Conservation (phyloP, 1,140 invertebrate genomes). For the Colletes gigas region DNA sequence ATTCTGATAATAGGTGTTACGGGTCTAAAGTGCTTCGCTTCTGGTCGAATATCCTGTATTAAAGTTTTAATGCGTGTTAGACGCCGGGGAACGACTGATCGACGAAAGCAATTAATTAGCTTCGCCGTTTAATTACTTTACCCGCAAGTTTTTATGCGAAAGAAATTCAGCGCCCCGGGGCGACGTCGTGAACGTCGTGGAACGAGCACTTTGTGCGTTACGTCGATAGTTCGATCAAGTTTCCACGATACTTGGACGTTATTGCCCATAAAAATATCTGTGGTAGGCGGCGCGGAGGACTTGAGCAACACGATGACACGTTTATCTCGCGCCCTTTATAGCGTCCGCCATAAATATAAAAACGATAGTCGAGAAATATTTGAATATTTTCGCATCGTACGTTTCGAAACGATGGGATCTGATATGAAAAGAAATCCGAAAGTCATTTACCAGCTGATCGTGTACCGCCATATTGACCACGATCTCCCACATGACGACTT, state of each 20-base stretch:
- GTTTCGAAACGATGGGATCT: not conserved
- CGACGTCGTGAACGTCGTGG: not conserved
- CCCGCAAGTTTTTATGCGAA: not conserved
- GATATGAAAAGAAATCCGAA: no score
- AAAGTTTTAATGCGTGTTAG: not conserved
- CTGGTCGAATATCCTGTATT: no score
- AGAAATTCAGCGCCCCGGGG: not conserved
- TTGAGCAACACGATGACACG: conserved; percentile 11
- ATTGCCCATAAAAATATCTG: conserved; percentile 22
- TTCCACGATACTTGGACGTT: not conserved
- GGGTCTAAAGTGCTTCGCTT: no score
- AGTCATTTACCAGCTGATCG: no score
- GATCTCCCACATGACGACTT: no score
- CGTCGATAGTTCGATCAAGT: conserved; percentile 22
- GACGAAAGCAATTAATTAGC: conserved; percentile 1
- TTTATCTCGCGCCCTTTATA: conserved; percentile 10
- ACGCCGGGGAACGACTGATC: not conserved
- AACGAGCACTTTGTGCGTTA: not conserved
- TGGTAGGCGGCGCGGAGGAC: not conserved
- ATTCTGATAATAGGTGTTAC: no score
- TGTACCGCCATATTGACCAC: no score
- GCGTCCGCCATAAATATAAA: conserved; percentile 9
- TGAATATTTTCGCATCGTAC: not conserved
- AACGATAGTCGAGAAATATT: conserved; percentile 1
- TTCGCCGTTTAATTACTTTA: not conserved